These are phyloP conservation scores for Dendronephthya gigantea DNA, from an alignment of 64 coral and sea anemone species.

Conservation along the genomic window DNA sequence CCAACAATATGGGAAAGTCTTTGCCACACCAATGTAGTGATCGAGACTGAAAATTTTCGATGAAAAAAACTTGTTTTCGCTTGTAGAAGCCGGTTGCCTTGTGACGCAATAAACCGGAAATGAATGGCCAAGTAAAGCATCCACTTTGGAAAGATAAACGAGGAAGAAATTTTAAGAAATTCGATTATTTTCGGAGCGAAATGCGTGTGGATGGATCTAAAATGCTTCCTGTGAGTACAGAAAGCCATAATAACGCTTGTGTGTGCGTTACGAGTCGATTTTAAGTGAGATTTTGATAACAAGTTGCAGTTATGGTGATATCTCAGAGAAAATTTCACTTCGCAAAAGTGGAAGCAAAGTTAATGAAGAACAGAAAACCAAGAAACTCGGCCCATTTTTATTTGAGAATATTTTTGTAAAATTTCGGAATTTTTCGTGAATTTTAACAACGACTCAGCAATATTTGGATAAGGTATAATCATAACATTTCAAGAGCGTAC, in stretches of 20 bases:
- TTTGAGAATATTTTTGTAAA: too few relatives aligned
- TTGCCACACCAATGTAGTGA: not conserved
- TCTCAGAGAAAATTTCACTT: too few relatives aligned
- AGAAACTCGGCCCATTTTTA: too few relatives aligned
- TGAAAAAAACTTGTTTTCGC: conserved; percentile 15
- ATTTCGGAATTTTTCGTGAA: too few relatives aligned
- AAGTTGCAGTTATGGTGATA: too few relatives aligned
- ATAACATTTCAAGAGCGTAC: not conserved
- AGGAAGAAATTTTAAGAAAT: not conserved
- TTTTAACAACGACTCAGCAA: not conserved
- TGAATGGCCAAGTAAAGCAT: not conserved
- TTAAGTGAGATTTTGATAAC: not conserved
- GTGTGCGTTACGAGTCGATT: not conserved
- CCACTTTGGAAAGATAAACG: not conserved
- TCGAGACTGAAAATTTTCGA: not conserved
- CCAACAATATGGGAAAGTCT: not conserved
- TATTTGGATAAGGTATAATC: not conserved
- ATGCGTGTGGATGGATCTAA: not conserved
- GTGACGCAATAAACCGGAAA: conserved; percentile 17
- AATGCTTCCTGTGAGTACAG: not conserved
- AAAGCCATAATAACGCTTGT: not conserved
- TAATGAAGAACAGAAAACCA: too few relatives aligned
- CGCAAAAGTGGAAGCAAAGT: too few relatives aligned
- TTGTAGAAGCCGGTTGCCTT: conserved; percentile 6
- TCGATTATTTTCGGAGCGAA: not conserved